phyloP scores from a whole-genome alignment of 2,113 vertebrate species.

The Junco hyemalis region DNA sequence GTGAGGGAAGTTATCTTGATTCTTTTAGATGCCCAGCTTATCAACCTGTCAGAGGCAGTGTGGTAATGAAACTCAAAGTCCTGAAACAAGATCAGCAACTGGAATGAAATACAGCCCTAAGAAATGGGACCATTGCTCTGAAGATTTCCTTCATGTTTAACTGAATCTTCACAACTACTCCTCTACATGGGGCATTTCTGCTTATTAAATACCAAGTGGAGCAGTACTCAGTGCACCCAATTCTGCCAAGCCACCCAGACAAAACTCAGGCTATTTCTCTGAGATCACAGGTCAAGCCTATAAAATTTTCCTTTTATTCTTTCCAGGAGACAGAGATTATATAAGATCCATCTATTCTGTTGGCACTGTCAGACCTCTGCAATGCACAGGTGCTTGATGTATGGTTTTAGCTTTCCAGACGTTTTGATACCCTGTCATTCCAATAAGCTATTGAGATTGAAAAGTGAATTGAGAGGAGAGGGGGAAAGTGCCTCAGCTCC shows the following conservation, averaged over 20 bases:
- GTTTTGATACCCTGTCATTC: slow-evolving; percentile 45
- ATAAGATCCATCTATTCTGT: slow-evolving; percentile 36
- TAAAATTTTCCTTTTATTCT: slow-evolving; percentile 49
- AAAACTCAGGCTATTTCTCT: slow-evolving; percentile 23
- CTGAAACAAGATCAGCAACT: background rate
- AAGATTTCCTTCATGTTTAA: background rate
- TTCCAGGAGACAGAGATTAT: slow-evolving; percentile 50
- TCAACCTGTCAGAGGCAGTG: background rate
- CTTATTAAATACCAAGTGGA: background rate
- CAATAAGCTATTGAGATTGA: slow-evolving; percentile 51
- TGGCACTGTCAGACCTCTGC: slow-evolving; percentile 30
- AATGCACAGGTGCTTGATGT: slow-evolving; percentile 24
- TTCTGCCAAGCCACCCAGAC: background rate
- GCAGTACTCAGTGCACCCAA: background rate
- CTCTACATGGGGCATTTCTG: background rate
- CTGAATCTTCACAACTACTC: background rate
- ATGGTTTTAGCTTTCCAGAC: slow-evolving; percentile 22
- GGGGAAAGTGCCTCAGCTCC: background rate
- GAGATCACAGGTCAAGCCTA: slow-evolving; percentile 42
- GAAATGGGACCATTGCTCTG: background rate
- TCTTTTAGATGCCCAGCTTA: background rate
- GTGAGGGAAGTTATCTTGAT: background rate
- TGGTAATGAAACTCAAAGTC: background rate
- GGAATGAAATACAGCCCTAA: background rate
- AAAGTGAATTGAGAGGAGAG: slow-evolving; percentile 37